These are phyloP conservation scores for Catharus bicknelli DNA, from an alignment of 2,113 vertebrate species.

Conservation along the genomic window DNA sequence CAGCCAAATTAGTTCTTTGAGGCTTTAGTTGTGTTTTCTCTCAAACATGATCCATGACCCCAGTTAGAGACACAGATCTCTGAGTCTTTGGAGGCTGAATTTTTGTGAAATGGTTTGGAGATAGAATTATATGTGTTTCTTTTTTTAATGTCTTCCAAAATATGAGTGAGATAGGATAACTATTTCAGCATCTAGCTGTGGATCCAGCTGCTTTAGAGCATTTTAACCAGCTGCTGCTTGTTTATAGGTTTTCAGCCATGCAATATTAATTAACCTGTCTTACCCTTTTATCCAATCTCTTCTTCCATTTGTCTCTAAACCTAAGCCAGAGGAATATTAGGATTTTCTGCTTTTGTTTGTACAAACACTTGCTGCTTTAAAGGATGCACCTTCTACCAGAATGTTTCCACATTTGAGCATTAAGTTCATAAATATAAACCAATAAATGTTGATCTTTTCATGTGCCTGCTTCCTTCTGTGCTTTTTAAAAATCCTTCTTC, in stretches of 20 bases:
- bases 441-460: neutral
- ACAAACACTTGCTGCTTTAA: neutral
- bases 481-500: neutral
- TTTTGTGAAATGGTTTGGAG: neutral
- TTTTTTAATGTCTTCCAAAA: neutral
- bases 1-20: neutral
- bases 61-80: neutral
- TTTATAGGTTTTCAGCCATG: neutral
- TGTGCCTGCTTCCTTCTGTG: neutral
- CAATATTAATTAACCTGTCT: neutral
- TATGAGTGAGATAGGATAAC: neutral
- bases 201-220: neutral
- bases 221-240: neutral
- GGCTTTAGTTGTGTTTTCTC: neutral
- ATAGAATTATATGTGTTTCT: neutral
- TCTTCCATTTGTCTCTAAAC: neutral
- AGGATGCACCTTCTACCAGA: neutral
- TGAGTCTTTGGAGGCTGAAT: neutral
- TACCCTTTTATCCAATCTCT: neutral
- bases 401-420: neutral
- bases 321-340: neutral
- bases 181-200: neutral
- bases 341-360: neutral
- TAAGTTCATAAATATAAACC: neutral
- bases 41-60: neutral